Evolutionary conservation across 2,888 invertebrate genomes (phyloP), one percentile per base, ranked within the genome.

Genomic region (Alentia gelatinosa): DNA sequence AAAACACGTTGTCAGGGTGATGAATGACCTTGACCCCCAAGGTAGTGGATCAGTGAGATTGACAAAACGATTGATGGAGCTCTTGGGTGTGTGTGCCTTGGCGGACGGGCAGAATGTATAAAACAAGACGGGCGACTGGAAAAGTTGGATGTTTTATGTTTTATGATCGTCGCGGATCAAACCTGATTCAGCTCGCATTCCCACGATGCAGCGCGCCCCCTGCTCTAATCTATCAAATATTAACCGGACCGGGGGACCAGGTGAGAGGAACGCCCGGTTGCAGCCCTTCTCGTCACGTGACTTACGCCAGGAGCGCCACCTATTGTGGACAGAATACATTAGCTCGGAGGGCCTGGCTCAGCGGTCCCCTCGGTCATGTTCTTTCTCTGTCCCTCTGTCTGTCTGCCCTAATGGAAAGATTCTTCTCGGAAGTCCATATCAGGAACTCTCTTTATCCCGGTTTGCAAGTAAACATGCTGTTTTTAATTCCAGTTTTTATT

Each of bases 121-220:
- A 79, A 79, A 79, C 79, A 79, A 19, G 79, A 33, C 12, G 12
- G 30, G 12, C 68, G 26, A 68, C 68, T 68, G 68, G 30, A 79
- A 79, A 79, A 39, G 79, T n/a, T n/a, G n/a, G n/a, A n/a, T n/a
- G n/a, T 79, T 79, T 79, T 35, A 79, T 79, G 79, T 79, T 79
- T 79, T 79, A 79, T 79, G 79, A 79, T 12, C 79, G 15, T 19
- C 9, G 37, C n/a, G 39, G 37, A 79, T 79, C 79, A 39, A 35
- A 39, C 79, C 19, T 79, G 37, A 37, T 79, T 79, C 79, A 23
- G 79, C 79, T 35, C 79, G 39, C 79, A 26, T 19, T 79, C 79
- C 79, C 79, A 35, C 4, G 79, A 4, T 26, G 37, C 79, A 19
- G 5, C 23, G 79, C 37, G 39, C n/a, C 23, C 15, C 79, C 15